phyloP scores from a whole-genome alignment of 1,140 invertebrate species.

The Sarcophaga peregrina region DNA sequence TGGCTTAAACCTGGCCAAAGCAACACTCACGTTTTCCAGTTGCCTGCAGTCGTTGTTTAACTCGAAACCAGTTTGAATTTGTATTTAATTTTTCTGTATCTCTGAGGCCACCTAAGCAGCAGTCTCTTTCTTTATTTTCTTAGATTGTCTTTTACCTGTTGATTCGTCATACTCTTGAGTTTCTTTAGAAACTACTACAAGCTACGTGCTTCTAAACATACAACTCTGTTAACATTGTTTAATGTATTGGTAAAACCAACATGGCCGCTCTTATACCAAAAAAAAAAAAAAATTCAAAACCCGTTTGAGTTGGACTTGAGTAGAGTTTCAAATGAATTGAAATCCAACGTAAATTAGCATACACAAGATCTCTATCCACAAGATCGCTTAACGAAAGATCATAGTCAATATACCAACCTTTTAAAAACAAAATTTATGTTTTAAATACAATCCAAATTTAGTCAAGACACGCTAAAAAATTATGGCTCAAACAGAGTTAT shows the following conservation, averaged over 20 bases:
- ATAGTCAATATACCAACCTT: no score
- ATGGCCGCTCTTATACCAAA: conserved; percentile 41
- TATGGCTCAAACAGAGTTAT: no score
- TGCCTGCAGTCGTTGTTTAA: neutral
- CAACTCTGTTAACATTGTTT: neutral
- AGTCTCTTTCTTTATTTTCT: no score
- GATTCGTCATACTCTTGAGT: conserved; percentile 35
- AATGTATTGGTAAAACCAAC: conserved; percentile 33
- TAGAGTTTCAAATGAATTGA: neutral
- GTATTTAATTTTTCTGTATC: no score
- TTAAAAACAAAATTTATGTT: no score
- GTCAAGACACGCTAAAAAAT: no score
- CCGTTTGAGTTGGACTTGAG: conserved; percentile 35
- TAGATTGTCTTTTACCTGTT: no score
- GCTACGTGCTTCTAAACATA: neutral
- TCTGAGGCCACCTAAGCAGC: conserved; percentile 21
- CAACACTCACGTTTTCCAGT: conserved; percentile 27
- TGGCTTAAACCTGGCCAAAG: no score
- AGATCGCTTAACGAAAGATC: neutral
- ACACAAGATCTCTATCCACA: neutral
- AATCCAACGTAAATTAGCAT: neutral
- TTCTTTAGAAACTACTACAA: conserved; percentile 34
- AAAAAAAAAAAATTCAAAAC: conserved; percentile 29
- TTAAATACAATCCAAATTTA: no score
- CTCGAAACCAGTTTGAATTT: conserved; percentile 18